Base-by-base conservation (phyloP, 2,888 invertebrate genomes). In the Zygothrica quintamaculata region DNA sequence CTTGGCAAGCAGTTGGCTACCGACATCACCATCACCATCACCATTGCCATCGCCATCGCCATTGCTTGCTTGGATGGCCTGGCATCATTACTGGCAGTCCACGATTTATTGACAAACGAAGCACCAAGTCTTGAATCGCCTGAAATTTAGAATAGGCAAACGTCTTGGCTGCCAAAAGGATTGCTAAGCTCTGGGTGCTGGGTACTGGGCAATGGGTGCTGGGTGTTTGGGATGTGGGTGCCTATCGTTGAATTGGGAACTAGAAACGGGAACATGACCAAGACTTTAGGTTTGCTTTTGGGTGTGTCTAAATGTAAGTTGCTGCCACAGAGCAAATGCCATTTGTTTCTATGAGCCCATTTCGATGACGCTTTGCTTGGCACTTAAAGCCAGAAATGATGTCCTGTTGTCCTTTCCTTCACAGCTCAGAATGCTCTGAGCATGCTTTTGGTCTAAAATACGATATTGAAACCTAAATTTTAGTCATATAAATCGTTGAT, bases 41-140 rank as follows among this genome's bases (percentile, higher is more conserved):
- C 29, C 29, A 22, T 22, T 9, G n/a, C 29, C 7, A 29, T n/a
- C 29, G 29, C 29, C 29, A 3, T 5, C 2, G 18, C 29, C 29
- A 9, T 29, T 9, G 29, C 7, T n/a, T 36, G 36, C 25, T 39
- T 12, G 31, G 61, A 47, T 74, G 57, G 71, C 47, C 74, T 65
- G 87, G 78, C 82, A 87, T 84, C 87, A 84, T 81, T 85, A 84
- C 82, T 77, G 87, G 84, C 84, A 86, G 58, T 86, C 82, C 79
- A 90, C 89, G 90, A 91, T 91, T 91, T 91, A 91, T 91, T 90
- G 90, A 91, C 90, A 89, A 79, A 76, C 67, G 74, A 34, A 57
- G 66, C 59, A 70, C 47, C 52, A 51, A 64, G 59, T 59, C 71
- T 62, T 42, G 67, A 64, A 77, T 77, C 77, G 73, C 50, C 81